Evolutionary conservation across 2,797 vertebrate species (phyloP).

Genomic region (Peromyscus attwateri): DNA sequence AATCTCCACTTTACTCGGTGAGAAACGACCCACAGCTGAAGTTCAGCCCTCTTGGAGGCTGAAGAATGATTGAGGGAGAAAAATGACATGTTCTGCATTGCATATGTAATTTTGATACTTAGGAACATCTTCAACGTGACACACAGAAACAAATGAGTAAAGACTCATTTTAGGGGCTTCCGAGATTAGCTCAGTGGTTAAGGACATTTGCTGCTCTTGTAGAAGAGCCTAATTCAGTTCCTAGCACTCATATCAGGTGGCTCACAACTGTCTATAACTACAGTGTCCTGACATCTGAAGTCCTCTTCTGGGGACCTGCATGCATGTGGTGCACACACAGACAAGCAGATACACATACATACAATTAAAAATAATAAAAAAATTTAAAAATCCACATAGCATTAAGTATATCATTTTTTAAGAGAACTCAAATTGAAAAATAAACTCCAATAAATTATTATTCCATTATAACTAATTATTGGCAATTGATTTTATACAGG

Average conservation of each 20-base stretch:
- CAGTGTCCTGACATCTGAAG: background rate
- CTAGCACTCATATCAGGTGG: background rate
- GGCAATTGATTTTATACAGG: background rate
- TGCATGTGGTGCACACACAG: background rate
- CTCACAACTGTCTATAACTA: background rate
- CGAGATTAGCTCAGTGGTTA: too few relatives aligned
- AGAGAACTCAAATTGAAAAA: constrained; percentile 8
- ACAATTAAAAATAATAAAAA: background rate
- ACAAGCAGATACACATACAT: background rate
- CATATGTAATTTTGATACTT: background rate
- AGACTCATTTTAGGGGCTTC: background rate
- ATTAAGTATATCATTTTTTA: background rate
- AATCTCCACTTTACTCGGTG: constrained; percentile 34
- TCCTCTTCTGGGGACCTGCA: background rate
- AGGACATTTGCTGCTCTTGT: background rate
- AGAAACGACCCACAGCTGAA: constrained; percentile 40
- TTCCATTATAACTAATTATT: background rate
- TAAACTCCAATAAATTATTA: background rate
- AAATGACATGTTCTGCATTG: background rate
- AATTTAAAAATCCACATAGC: background rate
- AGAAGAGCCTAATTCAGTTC: background rate
- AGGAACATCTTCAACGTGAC: background rate
- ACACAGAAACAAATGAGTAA: background rate
- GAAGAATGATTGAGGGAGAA: background rate
- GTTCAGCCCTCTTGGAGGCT: background rate